Percentiles rank a stretch among this genome's conserved stretches.
Conservation (phyloP, 2,797 vertebrate species). For the Corythornis leucogaster region DNA sequence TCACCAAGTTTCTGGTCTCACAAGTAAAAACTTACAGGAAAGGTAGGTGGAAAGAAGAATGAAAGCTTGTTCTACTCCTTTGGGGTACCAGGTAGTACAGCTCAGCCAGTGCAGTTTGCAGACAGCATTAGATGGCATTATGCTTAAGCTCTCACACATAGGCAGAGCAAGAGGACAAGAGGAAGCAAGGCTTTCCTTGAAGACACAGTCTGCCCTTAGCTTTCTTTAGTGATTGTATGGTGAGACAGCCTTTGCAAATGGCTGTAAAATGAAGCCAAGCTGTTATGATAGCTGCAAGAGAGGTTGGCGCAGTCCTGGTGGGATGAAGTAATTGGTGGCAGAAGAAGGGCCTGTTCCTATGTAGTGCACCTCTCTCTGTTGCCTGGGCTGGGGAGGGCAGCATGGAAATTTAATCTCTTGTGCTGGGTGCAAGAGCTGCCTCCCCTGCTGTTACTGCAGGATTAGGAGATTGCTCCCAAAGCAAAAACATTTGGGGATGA, state of each 20-base stretch:
- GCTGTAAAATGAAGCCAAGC: background rate
- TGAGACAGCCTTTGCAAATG: background rate
- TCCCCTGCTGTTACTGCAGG: background rate
- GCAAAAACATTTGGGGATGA: background rate
- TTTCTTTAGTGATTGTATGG: background rate
- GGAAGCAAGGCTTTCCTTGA: background rate
- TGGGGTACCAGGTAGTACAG: background rate
- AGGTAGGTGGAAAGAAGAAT: slow-evolving; percentile 28
- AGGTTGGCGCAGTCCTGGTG: background rate
- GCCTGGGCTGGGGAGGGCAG: rapidly evolving
- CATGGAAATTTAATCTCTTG: background rate
- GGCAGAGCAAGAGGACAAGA: background rate
- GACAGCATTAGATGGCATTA: background rate
- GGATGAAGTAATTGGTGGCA: background rate
- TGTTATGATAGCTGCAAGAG: background rate
- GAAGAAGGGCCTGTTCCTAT: background rate
- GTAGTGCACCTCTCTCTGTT: background rate
- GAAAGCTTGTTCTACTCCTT: background rate
- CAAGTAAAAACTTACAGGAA: slow-evolving; percentile 10
- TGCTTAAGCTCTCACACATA: background rate
- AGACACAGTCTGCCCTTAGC: background rate
- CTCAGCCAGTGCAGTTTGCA: background rate
- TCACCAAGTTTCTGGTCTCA: slow-evolving; percentile 49
- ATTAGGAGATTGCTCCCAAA: background rate
- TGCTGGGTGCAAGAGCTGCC: background rate